Base-by-base conservation (phyloP, 2,113 vertebrate genomes). In the Phrynocephalus versicolor region DNA sequence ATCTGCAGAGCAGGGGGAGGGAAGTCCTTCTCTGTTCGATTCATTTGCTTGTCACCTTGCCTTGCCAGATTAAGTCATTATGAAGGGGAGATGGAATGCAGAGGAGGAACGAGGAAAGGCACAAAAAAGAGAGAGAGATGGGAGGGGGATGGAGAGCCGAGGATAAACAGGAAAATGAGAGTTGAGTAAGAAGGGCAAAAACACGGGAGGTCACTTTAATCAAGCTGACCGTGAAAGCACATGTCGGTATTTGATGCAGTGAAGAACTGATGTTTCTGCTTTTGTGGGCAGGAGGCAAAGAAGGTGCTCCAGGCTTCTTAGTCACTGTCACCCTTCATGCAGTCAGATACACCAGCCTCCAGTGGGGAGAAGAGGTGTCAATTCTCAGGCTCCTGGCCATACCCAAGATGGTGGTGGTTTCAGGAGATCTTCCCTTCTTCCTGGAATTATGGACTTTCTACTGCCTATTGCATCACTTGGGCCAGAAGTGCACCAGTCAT, bases 21-120 rank as follows among this genome's bases (percentile, higher is more conserved):
- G 37, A 15, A 1, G 9, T 89, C 94, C 88, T 89, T 85, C 57
- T 0, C 3, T 90, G 91, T 92, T 94, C 85, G 0, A 93, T 93
- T 93, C 93, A 85, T 88, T 87, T 0, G 1, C 90, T 92, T 95
- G 94, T 96, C 96, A 95, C 84, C 14, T 91, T 94, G 92, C 89
- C 45, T 85, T 92, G 92, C 92, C 90, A 94, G 93, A 94, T 95
- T 90, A 94, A 96, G 95, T 91, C 95, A 85, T 96, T 93, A 88
- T 33, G 89, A 89, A 93, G 94, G 93, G 89, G 91, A 94, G 90
- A 72, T 72, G 76, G 69, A 92, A 87, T 82, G 19, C 75, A 85
- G 91, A 91, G 92, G 80, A 92, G 19, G 92, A 91, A 92, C 94
- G 65, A 85, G 90, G 79, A 71, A n/a, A 3, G 25, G 82, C 81